A percentile compares a stretch with the other conserved stretches of the same genome.
These are phyloP conservation scores for Acanthosepion pharaonis DNA, from an alignment of 2,888 invertebrate species.

Conservation along the genomic window DNA sequence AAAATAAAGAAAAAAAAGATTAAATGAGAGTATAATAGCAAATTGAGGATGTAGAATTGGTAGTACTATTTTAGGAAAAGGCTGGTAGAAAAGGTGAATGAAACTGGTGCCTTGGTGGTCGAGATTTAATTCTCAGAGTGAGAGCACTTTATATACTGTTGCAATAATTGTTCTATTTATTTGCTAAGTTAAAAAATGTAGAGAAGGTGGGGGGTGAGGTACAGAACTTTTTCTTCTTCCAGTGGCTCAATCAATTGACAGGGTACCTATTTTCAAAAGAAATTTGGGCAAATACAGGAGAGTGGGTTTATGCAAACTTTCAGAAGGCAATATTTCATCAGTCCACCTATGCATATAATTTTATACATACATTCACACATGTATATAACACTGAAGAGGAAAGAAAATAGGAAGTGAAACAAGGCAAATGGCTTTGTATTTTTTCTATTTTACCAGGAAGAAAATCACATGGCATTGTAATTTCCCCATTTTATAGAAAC, in stretches of 20 bases:
- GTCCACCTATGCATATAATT: not conserved
- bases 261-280: not conserved
- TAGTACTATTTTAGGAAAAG: no score
- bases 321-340: not conserved
- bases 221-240: not conserved
- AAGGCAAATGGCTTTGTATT: not conserved
- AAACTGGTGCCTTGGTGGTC: not conserved
- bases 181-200: not conserved
- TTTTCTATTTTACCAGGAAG: not conserved
- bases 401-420: not conserved
- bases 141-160: not conserved
- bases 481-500: not conserved
- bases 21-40: not conserved
- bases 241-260: not conserved
- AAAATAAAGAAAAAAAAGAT: not conserved
- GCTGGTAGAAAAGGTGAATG: no score
- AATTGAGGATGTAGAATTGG: not conserved
- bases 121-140: not conserved
- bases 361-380: no score
- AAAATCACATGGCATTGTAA: not conserved
- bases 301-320: not conserved
- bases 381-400: not conserved
- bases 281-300: not conserved
- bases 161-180: not conserved
- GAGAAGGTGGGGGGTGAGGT: not conserved